Conservation (phyloP, 2,888 invertebrate species). For the Dexiosoma caninum region DNA sequence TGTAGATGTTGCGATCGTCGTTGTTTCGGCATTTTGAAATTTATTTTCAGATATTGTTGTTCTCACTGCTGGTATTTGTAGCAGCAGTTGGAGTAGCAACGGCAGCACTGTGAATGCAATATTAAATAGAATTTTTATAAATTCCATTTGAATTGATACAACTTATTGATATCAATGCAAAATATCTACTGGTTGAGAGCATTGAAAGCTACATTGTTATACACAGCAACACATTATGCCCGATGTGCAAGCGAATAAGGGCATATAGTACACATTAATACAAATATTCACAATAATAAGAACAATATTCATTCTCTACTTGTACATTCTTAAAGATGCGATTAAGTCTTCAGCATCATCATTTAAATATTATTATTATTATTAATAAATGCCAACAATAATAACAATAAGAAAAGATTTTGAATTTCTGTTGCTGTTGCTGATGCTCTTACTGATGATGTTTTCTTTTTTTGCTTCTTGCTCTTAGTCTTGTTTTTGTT, state of each 20-base stretch:
- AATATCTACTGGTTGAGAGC: constrained; percentile 60
- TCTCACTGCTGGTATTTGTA: constrained; percentile 48
- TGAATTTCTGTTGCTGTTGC: constrained; percentile 44
- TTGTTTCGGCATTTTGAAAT: constrained; percentile 39
- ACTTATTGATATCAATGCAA: constrained; percentile 60
- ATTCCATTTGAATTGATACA: constrained; percentile 61
- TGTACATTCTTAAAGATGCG: constrained; percentile 46
- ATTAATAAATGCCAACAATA: constrained; percentile 41
- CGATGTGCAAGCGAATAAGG: constrained; percentile 53
- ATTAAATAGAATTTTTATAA: constrained; percentile 61
- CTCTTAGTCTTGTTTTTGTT: background rate
- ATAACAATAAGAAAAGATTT: constrained; percentile 14
- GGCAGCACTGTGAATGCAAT: constrained; percentile 58
- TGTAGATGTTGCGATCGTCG: constrained; percentile 22
- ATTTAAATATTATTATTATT: constrained; percentile 24
- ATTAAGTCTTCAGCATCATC: constrained; percentile 44
- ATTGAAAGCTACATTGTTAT: constrained; percentile 60
- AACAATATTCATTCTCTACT: constrained; percentile 10
- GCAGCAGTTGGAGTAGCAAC: constrained; percentile 48
- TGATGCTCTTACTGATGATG: background rate
- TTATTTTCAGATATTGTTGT: constrained; percentile 42
- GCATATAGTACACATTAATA: constrained; percentile 48
- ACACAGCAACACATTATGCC: constrained; percentile 59
- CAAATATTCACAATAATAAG: constrained; percentile 2
- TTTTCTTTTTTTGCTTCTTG: no score